Conservation (phyloP, 2,797 vertebrate species). For the Diglossa cyanea region DNA sequence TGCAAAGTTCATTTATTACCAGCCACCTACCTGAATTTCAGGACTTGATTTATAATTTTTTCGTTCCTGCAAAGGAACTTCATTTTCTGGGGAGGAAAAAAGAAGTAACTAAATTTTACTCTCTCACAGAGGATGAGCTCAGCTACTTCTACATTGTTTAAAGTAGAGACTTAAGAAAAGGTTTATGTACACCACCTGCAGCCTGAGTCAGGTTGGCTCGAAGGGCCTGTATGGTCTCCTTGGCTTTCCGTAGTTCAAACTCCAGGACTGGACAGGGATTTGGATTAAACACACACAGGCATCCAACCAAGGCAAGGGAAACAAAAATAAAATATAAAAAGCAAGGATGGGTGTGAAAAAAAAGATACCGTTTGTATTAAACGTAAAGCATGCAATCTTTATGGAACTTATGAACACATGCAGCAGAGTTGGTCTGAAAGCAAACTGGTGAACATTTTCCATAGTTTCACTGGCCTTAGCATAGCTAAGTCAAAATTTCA, state of each 20-base stretch:
- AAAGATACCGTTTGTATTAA: constrained; percentile 85
- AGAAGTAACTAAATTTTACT: constrained; percentile 67
- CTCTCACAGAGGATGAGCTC: constrained; percentile 34
- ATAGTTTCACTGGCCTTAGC: constrained; percentile 56
- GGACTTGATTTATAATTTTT: constrained; percentile 98
- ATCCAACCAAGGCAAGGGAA: constrained; percentile 97
- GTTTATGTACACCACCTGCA: constrained; percentile 99
- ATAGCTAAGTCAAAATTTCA: constrained; percentile 67
- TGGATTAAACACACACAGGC: constrained; percentile 92
- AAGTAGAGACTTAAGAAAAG: constrained; percentile 83
- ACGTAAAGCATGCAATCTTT: constrained; percentile 91
- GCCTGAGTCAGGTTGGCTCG: constrained; percentile 99
- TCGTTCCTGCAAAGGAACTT: constrained; percentile 95
- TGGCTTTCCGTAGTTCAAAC: constrained; percentile 99
- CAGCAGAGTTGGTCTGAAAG: constrained; percentile 95
- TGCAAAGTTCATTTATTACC: not conserved
- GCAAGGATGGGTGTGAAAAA: constrained; percentile 95
- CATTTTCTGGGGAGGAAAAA: constrained; percentile 84
- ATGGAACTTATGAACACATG: constrained; percentile 92
- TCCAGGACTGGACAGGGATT: constrained; percentile 99
- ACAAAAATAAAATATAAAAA: constrained; percentile 90
- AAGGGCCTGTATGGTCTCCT: constrained; percentile 99
- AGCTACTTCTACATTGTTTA: constrained; percentile 73
- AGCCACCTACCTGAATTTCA: constrained; percentile 96
- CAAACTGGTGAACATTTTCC: constrained; percentile 81